These are phyloP conservation scores for Callopanchax toddi DNA, from an alignment of 2,113 vertebrate species.

Conservation along the genomic window DNA sequence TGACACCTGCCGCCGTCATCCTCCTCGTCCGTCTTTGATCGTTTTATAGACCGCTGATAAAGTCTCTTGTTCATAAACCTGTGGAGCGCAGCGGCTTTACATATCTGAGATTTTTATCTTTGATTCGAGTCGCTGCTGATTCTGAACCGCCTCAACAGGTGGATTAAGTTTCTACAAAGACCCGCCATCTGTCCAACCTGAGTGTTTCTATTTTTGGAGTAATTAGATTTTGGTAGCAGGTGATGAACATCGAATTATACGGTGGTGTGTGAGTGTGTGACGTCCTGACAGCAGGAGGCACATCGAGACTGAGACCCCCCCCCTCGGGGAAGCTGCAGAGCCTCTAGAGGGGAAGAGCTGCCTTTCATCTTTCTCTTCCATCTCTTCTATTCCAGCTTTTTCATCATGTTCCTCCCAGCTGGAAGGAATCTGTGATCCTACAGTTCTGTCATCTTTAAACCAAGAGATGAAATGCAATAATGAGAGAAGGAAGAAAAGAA, in stretches of 20 bases:
- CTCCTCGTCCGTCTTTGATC: constrained; percentile 40
- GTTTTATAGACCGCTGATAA: constrained; percentile 27
- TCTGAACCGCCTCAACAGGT: constrained; percentile 33
- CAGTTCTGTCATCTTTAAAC: constrained; percentile 52
- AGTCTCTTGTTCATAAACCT: constrained; percentile 24
- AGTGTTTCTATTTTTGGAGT: constrained; percentile 31
- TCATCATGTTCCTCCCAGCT: constrained; percentile 43
- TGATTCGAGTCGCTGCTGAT: background rate
- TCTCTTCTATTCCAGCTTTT: constrained; percentile 21
- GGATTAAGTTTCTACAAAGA: constrained; percentile 29
- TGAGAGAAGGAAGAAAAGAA: constrained; percentile 17
- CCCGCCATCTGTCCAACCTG: constrained; percentile 45
- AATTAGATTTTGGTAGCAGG: constrained; percentile 56
- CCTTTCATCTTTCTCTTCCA: constrained; percentile 66
- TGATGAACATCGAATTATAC: constrained; percentile 36
- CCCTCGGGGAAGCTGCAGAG: constrained; percentile 12
- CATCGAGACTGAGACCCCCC: constrained; percentile 34
- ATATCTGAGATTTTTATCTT: constrained; percentile 31
- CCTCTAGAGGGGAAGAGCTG: constrained; percentile 21
- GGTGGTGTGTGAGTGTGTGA: constrained; percentile 6
- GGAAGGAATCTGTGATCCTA: constrained; percentile 45
- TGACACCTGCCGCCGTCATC: constrained; percentile 38
- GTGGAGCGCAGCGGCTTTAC: background rate
- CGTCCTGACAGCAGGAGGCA: constrained; percentile 31
- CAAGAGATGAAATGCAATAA: constrained; percentile 53